phyloP scores from a whole-genome alignment of 2,888 invertebrate species.

The Caprella mutica region DNA sequence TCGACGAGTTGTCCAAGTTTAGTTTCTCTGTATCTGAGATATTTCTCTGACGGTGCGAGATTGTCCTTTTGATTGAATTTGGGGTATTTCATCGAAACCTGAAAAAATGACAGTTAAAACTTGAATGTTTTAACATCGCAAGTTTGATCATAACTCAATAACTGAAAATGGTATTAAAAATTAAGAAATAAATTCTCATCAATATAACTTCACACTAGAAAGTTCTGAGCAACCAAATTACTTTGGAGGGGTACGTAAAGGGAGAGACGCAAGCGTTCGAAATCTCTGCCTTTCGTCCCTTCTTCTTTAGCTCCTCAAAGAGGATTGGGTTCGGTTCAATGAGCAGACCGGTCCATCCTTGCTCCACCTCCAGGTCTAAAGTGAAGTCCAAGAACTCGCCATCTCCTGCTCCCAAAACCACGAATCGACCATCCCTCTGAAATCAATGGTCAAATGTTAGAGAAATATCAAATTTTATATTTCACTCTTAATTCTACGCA shows the following conservation, averaged over 20 bases:
- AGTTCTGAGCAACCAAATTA: neutral
- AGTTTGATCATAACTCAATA: no score
- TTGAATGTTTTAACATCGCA: no score
- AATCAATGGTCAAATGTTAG: neutral
- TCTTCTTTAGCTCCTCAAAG: conserved; percentile 13
- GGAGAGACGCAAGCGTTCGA: conserved; percentile 25
- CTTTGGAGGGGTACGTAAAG: conserved; percentile 25
- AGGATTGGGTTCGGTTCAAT: conserved; percentile 21
- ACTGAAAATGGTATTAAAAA: no score
- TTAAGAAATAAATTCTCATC: no score
- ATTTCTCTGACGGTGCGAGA: neutral
- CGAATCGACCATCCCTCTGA: conserved; percentile 22
- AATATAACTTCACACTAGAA: no score
- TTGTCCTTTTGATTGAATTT: no score
- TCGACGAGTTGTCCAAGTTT: conserved; percentile 9
- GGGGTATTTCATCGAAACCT: no score
- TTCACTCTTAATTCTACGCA: no score
- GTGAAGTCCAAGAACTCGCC: conserved; percentile 26
- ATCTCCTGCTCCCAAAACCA: conserved; percentile 27
- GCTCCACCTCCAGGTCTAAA: conserved; percentile 18
- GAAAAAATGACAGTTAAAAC: no score
- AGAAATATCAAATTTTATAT: neutral
- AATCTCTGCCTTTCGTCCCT: conserved; percentile 20
- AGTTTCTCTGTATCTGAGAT: conserved; percentile 2
- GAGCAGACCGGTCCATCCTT: conserved; percentile 29